Conservation (phyloP, 1,140 invertebrate genomes). For the Drosophila mojavensis region DNA sequence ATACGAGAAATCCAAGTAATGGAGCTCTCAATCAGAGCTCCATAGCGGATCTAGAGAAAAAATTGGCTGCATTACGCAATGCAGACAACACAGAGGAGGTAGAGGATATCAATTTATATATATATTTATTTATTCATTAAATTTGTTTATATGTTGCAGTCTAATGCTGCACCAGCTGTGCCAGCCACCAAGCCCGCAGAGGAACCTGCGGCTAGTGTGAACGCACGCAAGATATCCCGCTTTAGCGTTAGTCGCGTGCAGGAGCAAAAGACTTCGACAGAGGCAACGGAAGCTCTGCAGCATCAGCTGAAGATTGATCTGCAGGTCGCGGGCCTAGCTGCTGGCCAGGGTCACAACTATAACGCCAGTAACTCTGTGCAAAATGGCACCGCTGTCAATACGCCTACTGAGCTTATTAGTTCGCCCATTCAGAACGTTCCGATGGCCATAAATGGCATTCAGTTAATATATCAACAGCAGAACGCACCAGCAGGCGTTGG, state of each 20-base stretch:
- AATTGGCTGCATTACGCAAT: constrained; percentile 77
- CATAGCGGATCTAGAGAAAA: constrained; percentile 80
- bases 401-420: constrained; percentile 66
- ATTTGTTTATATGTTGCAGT: neutral
- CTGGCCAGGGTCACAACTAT: constrained; percentile 44
- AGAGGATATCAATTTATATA: neutral
- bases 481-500: constrained; percentile 30
- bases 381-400: constrained; percentile 70
- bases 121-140: neutral
- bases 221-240: constrained; percentile 74
- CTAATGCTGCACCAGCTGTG: constrained; percentile 24
- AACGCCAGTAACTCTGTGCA: constrained; percentile 39
- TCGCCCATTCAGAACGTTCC: constrained; percentile 72
- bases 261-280: constrained; percentile 65
- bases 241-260: constrained; percentile 82
- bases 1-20: constrained; percentile 57
- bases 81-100: constrained; percentile 70
- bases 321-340: constrained; percentile 41
- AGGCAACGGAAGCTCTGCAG: constrained; percentile 39
- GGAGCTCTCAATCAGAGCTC: constrained; percentile 73
- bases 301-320: constrained; percentile 73
- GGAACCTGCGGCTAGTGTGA: constrained; percentile 41
- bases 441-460: constrained; percentile 66
- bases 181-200: constrained; percentile 47
- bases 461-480: constrained; percentile 69